A percentile compares a stretch with the other conserved stretches of the same genome.
Evolutionary conservation across 2,888 invertebrate genomes (phyloP).

Genomic region (Rhamphomyia laevipes): DNA sequence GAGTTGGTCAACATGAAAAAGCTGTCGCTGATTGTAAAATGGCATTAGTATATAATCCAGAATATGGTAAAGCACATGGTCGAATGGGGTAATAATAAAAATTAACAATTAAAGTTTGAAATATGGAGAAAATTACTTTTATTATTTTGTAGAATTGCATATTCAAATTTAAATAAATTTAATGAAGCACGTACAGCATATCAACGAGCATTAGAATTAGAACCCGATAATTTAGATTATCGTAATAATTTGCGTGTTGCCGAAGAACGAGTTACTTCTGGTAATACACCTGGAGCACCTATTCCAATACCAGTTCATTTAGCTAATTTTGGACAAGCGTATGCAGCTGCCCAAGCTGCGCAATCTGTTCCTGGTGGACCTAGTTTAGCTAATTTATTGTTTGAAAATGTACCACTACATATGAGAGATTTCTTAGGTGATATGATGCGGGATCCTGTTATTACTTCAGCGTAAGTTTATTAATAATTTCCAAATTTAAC

Average conservation of each 20-base stretch:
- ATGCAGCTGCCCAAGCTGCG: neutral
- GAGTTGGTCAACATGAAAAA: slow-evolving; percentile 67
- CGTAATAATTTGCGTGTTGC: slow-evolving; percentile 74
- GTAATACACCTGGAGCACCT: neutral
- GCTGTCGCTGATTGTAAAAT: slow-evolving; percentile 86
- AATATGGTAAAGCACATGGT: slow-evolving; percentile 91
- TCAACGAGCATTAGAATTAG: slow-evolving; percentile 75
- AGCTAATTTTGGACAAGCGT: neutral
- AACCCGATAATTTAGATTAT: slow-evolving; percentile 87
- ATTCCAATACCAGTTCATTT: neutral
- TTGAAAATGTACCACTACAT: neutral
- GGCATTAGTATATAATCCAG: slow-evolving; percentile 78
- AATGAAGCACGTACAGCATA: slow-evolving; percentile 78
- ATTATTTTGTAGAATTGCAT: slow-evolving; percentile 45
- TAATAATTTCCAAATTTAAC: too few species aligned
- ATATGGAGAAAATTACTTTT: too few species aligned
- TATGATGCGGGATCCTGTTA: neutral
- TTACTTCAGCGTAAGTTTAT: neutral
- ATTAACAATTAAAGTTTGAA: too few species aligned
- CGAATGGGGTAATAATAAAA: slow-evolving; percentile 52
- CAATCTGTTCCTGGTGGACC: neutral
- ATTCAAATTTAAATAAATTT: slow-evolving; percentile 70
- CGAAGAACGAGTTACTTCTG: slow-evolving; percentile 36
- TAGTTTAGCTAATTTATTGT: neutral
- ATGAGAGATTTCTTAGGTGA: neutral